Conservation (phyloP, 2,888 invertebrate genomes). For the Lasius fuliginosus region DNA sequence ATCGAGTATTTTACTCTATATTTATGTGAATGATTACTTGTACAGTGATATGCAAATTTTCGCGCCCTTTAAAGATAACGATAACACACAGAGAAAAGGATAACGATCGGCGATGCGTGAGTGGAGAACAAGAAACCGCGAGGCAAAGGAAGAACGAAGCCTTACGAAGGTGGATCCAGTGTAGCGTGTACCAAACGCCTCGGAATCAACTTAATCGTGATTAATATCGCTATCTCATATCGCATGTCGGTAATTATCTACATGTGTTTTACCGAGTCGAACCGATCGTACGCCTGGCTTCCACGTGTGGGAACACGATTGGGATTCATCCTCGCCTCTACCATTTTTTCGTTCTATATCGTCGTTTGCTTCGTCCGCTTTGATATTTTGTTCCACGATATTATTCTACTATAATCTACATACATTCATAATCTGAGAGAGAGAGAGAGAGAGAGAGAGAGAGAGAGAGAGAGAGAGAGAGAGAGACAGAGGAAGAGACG, state of each 20-base stretch:
- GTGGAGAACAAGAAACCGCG: conserved; percentile 29
- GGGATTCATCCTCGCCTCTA: conserved; percentile 59
- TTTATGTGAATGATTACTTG: conserved; percentile 2
- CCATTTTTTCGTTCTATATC: conserved; percentile 48
- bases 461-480: no score
- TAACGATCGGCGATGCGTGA: conserved; percentile 16
- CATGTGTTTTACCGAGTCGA: conserved; percentile 79
- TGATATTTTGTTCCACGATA: neutral
- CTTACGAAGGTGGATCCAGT: conserved; percentile 55
- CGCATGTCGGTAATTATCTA: conserved; percentile 81
- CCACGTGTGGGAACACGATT: conserved; percentile 79
- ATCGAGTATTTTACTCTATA: neutral
- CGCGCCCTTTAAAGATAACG: neutral
- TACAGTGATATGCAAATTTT: neutral
- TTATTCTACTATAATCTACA: neutral
- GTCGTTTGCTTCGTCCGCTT: neutral
- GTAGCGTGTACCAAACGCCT: conserved; percentile 61
- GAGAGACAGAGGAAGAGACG: neutral
- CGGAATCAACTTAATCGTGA: conserved; percentile 82
- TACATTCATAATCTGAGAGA: conserved; percentile 26
- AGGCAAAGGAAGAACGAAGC: conserved; percentile 2
- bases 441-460: neutral
- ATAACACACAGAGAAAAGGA: neutral
- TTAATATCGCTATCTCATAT: conserved; percentile 80
- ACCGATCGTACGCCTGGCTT: conserved; percentile 64